Conservation (phyloP, 2,888 invertebrate genomes). For the Acanthacorydalis orientalis region DNA sequence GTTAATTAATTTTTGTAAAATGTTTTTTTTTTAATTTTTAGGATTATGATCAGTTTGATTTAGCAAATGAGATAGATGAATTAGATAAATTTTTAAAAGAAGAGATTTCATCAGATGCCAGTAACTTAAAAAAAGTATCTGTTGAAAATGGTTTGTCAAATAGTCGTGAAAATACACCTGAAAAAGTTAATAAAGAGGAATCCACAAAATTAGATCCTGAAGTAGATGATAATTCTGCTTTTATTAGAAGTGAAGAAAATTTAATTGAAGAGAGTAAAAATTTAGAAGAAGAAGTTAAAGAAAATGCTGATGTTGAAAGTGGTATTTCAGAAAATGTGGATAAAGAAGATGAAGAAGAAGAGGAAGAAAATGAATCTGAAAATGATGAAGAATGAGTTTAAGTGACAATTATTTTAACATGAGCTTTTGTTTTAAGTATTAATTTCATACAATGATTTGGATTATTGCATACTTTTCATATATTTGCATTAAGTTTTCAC, state of each 20-base stretch:
- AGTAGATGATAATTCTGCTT: constrained; percentile 8
- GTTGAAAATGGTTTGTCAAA: constrained; percentile 16
- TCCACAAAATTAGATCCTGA: constrained; percentile 10
- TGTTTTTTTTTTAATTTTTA: constrained; percentile 25
- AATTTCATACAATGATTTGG: too few species aligned
- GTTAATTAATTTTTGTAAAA: background rate
- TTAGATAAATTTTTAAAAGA: constrained; percentile 76
- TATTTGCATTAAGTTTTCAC: too few species aligned
- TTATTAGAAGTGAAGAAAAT: constrained; percentile 9
- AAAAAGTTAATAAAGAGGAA: constrained; percentile 14
- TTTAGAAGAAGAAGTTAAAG: constrained; percentile 6
- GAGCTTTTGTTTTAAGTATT: too few species aligned
- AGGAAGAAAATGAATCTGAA: constrained; percentile 13
- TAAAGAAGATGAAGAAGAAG: constrained; percentile 11
- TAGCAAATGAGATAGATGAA: constrained; percentile 80
- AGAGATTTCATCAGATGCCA: constrained; percentile 37
- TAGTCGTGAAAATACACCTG: constrained; percentile 14
- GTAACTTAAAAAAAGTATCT: constrained; percentile 21
- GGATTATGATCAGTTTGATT: constrained; percentile 87
- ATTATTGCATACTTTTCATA: too few species aligned
- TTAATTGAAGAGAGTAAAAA: constrained; percentile 10
- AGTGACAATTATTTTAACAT: background rate
- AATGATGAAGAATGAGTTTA: constrained; percentile 6
- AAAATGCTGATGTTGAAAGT: constrained; percentile 10
- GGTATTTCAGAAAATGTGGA: constrained; percentile 9